Percentiles rank a stretch among this genome's conserved stretches.
phyloP scores from a whole-genome alignment of 2,113 vertebrate genomes.

The Tilapia sparmanii region DNA sequence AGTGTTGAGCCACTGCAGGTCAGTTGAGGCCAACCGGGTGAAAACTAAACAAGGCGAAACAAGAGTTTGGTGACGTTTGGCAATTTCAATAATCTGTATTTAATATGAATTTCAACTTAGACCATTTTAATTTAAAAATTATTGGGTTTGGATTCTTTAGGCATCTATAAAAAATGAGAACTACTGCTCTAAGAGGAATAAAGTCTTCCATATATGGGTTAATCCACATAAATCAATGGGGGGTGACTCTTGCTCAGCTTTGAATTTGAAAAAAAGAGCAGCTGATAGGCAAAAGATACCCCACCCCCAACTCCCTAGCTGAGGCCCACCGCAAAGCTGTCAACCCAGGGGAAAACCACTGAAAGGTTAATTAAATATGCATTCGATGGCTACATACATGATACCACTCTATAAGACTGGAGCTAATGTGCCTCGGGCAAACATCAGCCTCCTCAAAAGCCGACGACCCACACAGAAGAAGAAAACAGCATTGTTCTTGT shows the following conservation, averaged over 20 bases:
- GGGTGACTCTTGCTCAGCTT: not conserved
- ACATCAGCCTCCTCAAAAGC: not conserved
- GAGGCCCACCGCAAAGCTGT: not conserved
- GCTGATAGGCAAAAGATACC: not conserved
- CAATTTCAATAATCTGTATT: rapidly evolving
- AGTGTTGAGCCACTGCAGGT: not conserved
- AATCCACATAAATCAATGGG: not conserved
- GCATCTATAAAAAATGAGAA: not conserved
- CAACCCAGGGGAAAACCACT: not conserved
- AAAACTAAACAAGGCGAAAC: not conserved
- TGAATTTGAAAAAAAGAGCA: not conserved
- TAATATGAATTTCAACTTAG: not conserved
- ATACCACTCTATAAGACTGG: not conserved
- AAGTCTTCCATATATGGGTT: not conserved
- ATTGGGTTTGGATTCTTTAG: not conserved
- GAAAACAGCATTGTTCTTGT: not conserved
- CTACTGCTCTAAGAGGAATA: not conserved
- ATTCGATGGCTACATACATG: not conserved
- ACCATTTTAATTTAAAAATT: not conserved
- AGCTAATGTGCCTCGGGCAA: not conserved
- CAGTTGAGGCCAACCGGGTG: not conserved
- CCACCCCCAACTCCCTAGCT: not conserved
- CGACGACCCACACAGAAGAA: not conserved
- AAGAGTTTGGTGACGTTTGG: rapidly evolving
- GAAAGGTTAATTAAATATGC: not conserved